Evolutionary conservation across 2,113 vertebrate species (phyloP).

Genomic region (Balaenoptera acutorostrata): DNA sequence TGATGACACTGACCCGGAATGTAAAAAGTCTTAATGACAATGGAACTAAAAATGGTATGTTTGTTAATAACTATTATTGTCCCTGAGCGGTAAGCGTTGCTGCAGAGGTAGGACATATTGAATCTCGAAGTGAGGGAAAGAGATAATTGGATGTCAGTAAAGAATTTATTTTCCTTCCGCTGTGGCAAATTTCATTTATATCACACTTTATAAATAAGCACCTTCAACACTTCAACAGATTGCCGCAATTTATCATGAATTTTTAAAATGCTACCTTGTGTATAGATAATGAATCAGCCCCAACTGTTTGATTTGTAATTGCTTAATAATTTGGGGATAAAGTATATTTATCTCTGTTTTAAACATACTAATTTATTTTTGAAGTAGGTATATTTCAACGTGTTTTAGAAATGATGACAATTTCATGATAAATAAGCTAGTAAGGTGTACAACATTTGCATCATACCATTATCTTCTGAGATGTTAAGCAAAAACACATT

Average conservation of each 20-base stretch:
- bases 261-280: constrained; percentile 19
- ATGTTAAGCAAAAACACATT: background rate
- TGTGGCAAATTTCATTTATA: constrained; percentile 45
- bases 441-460: background rate
- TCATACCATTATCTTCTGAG: background rate
- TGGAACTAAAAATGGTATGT: background rate
- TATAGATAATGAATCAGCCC: constrained; percentile 46
- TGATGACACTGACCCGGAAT: background rate
- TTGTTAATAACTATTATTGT: background rate
- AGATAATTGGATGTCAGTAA: constrained; percentile 56
- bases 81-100: background rate
- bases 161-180: constrained; percentile 28
- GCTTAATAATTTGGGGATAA: constrained; percentile 46
- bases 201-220: constrained; percentile 61
- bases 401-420: background rate
- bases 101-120: background rate
- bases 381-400: constrained; percentile 1
- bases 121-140: background rate
- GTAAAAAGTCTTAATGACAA: background rate
- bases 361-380: constrained; percentile 48
- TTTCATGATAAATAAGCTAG: background rate
- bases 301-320: constrained; percentile 45
- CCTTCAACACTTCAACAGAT: constrained; percentile 18
- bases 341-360: constrained; percentile 36
- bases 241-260: constrained; percentile 26